phyloP scores from a whole-genome alignment of 2,888 invertebrate species.

The Agonopterix heracliana region DNA sequence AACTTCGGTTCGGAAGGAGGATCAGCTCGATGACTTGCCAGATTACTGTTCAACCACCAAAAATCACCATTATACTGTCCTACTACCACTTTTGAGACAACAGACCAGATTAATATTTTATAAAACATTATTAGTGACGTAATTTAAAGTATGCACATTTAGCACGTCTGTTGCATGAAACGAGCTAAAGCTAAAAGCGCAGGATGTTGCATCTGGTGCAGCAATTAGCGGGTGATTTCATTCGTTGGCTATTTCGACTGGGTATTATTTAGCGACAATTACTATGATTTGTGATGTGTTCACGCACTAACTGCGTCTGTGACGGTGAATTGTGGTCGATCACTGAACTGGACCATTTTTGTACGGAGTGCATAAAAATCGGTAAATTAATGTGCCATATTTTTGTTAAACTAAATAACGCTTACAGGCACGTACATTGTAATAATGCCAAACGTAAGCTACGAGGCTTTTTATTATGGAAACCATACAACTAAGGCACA shows the following conservation, averaged over 20 bases:
- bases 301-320: conserved; percentile 30
- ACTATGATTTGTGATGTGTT: conserved; percentile 31
- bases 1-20: conserved; percentile 35
- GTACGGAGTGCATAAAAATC: not conserved
- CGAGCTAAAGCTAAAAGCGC: conserved; percentile 27
- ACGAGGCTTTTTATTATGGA: no score
- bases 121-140: conserved; percentile 29
- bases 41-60: conserved; percentile 59
- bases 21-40: conserved; percentile 23
- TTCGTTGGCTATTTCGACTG: conserved; percentile 30
- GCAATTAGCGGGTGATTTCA: conserved; percentile 44
- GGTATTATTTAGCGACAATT: conserved; percentile 49
- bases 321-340: conserved; percentile 29
- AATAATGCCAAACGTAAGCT: no score
- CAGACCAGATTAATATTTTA: conserved; percentile 25
- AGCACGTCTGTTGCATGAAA: conserved; percentile 23
- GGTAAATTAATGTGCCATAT: not conserved
- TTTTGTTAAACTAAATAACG: no score
- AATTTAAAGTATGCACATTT: conserved; percentile 13
- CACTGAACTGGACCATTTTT: conserved; percentile 20
- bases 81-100: conserved; percentile 28
- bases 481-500: no score
- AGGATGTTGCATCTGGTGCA: conserved; percentile 52
- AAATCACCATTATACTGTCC: conserved; percentile 59
- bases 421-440: no score